A percentile compares a stretch with the other conserved stretches of the same genome.
Evolutionary conservation across 2,888 invertebrate genomes (phyloP).

Genomic region (Chelonus formosanus): DNA sequence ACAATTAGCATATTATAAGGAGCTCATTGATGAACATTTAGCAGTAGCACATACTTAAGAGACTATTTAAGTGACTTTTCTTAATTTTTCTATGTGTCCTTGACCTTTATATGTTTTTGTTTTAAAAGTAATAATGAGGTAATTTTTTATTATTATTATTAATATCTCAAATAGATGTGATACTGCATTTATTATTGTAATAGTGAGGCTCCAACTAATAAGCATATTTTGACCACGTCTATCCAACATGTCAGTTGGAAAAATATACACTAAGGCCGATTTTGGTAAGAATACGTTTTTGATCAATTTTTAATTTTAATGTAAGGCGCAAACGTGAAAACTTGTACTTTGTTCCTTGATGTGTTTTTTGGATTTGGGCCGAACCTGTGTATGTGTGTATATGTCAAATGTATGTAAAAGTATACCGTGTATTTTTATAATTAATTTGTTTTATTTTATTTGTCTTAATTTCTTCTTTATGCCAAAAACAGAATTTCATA

Average conservation of each 20-base stretch:
- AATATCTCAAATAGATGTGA: too few species aligned
- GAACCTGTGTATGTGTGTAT: constrained; percentile 57
- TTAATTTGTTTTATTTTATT: constrained; percentile 26
- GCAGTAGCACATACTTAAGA: too few species aligned
- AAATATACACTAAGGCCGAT: constrained; percentile 65
- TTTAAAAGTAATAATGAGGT: too few species aligned
- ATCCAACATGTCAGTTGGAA: constrained; percentile 44
- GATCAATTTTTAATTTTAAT: constrained; percentile 64
- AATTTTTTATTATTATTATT: too few species aligned
- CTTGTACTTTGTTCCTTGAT: constrained; percentile 65
- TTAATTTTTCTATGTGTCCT: too few species aligned
- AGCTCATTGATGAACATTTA: too few species aligned
- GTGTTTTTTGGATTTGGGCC: constrained; percentile 63
- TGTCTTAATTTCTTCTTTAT: constrained; percentile 36
- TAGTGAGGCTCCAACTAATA: too few species aligned
- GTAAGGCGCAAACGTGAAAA: constrained; percentile 65
- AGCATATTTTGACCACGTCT: too few species aligned
- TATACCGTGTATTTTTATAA: constrained; percentile 26
- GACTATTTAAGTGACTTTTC: too few species aligned
- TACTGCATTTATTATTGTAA: too few species aligned
- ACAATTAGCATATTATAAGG: too few species aligned
- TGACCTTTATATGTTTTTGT: too few species aligned
- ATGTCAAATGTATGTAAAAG: constrained; percentile 40
- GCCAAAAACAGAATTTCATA: constrained; percentile 57
- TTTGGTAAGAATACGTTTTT: constrained; percentile 64